Evolutionary conservation across 2,888 invertebrate species (phyloP), one percentile per base, ranked within the genome.

Genomic region (Drosophila seclusa): DNA sequence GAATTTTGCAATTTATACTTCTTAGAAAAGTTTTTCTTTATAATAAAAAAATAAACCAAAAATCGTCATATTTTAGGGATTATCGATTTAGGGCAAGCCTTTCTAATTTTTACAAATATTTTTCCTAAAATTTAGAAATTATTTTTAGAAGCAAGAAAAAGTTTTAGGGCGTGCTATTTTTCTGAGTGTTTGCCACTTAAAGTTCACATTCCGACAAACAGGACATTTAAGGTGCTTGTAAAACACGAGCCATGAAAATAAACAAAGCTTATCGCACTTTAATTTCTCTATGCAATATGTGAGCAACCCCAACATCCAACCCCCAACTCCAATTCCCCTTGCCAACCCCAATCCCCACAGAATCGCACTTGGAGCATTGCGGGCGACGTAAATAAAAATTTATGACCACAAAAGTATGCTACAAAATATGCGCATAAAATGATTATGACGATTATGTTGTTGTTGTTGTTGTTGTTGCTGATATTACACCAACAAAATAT

Each of bases 371-470:
- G 71, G 61, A 70, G 66, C 78, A 67, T 76, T 72, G 64, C 78
- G 67, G 73, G 67, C 75, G 66, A 79, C 73, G 87, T 76, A 74
- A 87, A 87, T 83, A 89, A 87, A 87, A 89, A 87, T 87, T 73
- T 87, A 90, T 89, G 84, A 73, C 75, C 82, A 77, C 78, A 85
- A 80, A 89, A 84, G 84, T 90, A 79, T 80, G 87, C 77, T 76
- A 82, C 76, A 82, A 82, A 78, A 82, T 81, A 87, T 86, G 82
- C 79, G 74, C 88, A 89, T 86, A 90, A 87, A 90, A 88, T 90
- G 90, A 88, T 87, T 87, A 87, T 86, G 83, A 90, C 89, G 88
- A 85, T 89, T 90, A 86, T 80, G 78, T 76, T 73, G 72, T 54
- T 73, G 60, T 38, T 64, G 32, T 13, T 54, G 55, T 32, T 70